Percentiles rank a stretch among this genome's conserved stretches.
Conservation (phyloP, 2,113 vertebrate genomes). For the Ceuthmochares aereus region DNA sequence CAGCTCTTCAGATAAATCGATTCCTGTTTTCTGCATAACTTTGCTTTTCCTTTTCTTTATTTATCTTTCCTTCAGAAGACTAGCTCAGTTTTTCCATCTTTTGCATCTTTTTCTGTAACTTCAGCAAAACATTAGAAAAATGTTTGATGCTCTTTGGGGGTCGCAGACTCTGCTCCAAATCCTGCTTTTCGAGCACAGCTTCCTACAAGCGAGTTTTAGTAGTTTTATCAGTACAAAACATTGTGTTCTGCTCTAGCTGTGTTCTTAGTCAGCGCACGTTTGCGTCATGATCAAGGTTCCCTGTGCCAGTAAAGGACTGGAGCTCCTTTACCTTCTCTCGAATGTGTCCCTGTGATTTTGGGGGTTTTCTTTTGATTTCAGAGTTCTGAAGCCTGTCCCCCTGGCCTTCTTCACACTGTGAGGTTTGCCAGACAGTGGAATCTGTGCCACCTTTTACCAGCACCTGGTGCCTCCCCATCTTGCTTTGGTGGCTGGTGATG, state of each 20-base stretch:
- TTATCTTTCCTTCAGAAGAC: background rate
- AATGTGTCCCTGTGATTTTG: background rate
- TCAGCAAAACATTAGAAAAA: background rate
- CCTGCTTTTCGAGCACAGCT: background rate
- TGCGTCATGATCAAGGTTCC: background rate
- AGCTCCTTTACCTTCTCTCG: background rate
- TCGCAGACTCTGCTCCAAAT: background rate
- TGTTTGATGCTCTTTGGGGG: background rate
- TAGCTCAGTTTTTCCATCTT: background rate
- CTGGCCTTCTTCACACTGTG: fast-evolving
- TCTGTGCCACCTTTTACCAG: background rate
- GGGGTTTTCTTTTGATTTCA: background rate
- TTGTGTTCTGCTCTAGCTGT: background rate
- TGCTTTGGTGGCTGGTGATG: background rate
- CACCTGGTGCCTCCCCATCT: background rate
- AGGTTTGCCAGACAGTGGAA: background rate
- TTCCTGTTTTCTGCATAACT: background rate
- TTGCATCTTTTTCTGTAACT: background rate
- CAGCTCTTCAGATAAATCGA: background rate
- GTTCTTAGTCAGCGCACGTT: background rate
- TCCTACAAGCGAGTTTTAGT: no score
- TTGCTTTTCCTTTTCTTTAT: background rate
- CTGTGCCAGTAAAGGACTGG: background rate
- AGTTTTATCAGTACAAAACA: no score
- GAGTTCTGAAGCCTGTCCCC: background rate